Base-by-base conservation (phyloP, 2,797 vertebrate genomes). In the Orestias chungarensis region DNA sequence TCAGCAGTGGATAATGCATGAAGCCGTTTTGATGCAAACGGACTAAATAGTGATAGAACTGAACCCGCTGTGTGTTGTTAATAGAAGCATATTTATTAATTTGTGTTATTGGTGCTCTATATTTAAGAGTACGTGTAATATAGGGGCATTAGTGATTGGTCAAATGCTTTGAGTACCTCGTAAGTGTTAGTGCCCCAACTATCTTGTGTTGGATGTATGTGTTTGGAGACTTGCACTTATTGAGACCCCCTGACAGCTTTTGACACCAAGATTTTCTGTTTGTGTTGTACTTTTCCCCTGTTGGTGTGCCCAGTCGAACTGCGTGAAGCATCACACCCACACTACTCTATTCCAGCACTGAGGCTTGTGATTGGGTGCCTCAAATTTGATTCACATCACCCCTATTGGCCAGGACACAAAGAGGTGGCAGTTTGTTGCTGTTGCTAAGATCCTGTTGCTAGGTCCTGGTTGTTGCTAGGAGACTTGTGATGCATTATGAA, bases 401-500 rank as follows among this genome's bases (percentile, higher is more conserved):
- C n/a, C 66, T 72, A 94, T 94, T 95, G 94, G 94, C 75, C 29
- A 38, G 44, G 46, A 66, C 23, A 9, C 43, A 31, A 57, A 81
- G 81, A 81, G 86, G 79, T 49, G 62, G 77, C 43, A 50, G 81
- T 86, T 85, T 85, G 93, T 83, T 83, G 83, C 93, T 82, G 95
- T 96, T 96, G 95, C 96, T 92, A 96, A 80, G 95, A 92, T 93
- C 89, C 91, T 82, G 95, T 96, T 96, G 96, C 96, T 95, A 96
- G 87, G 96, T 88, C 90, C 88, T 59, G 46, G 89, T 91, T 86
- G 95, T 94, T 93, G 65, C 94, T 93, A 92, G 94, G 95, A 94
- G 92, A 93, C 94, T 74, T 81, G 92, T 86, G 76, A 95, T 96
- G 95, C 95, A 97, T 96, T 95, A 96, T 96, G 95, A 95, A 96